Evolutionary conservation across 2,113 vertebrate genomes (phyloP), one percentile per base, ranked within the genome.

Genomic region (Phasianus colchicus): DNA sequence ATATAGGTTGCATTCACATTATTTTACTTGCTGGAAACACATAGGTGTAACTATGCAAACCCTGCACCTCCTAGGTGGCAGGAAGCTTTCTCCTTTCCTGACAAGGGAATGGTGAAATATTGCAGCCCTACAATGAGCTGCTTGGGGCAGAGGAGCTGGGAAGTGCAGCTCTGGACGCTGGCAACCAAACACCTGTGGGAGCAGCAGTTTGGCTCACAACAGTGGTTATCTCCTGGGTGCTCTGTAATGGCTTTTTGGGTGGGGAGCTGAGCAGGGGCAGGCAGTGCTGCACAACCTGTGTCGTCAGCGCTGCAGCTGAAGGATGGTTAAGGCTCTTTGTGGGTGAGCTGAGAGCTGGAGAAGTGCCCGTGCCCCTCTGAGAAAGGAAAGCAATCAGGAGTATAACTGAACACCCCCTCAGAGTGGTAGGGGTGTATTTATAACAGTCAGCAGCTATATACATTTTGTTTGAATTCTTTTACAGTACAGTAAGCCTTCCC

Each of bases 391-490:
- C 93, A 95, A 86, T 77, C 84, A 71, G 89, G 84, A 93, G 67
- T 91, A 92, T 96, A 95, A 95, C 90, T 92, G 92, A 92, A 94
- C 90, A 93, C 93, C 93, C 57, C 95, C 93, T 97, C 93, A 66
- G 89, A 95, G 94, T 67, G 90, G 70, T 69, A 69, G 83, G 86
- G 83, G 67, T 95, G 74, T 96, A 96, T 97, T 96, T 97, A 96
- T 93, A 96, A 78, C 93, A 95, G 91, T 95, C 83, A 92, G 93
- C 88, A 86, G 85, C 95, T 93, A 86, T 92, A 87, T 94, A 75
- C 85, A 88, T 96, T 97, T 95, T 95, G 94, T 88, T 95, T 96
- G 95, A 96, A 95, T 92, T 95, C 94, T 94, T 96, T 92, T 95
- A 83, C 93, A 96, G 94, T 95, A 90, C 88, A 90, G 73, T 70